phyloP scores from a whole-genome alignment of 2,888 invertebrate genomes.

The Ceratothoa steindachneri region DNA sequence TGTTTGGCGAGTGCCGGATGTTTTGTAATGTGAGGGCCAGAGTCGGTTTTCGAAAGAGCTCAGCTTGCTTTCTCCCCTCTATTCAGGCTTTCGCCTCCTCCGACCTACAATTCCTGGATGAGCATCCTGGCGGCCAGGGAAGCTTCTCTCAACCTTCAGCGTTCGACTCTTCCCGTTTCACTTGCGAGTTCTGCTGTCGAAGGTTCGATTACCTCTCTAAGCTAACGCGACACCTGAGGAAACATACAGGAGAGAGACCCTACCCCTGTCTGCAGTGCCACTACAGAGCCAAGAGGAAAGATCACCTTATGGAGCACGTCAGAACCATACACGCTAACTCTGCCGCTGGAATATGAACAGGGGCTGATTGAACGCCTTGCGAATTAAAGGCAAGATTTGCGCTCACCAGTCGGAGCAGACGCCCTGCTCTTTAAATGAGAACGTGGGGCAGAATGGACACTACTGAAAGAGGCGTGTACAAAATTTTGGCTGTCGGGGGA shows the following conservation, averaged over 20 bases:
- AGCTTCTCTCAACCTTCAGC: neutral
- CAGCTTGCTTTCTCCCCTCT: neutral
- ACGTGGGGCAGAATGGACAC: too few species aligned
- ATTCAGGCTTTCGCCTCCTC: too few species aligned
- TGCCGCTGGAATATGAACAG: too few species aligned
- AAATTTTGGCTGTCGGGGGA: too few species aligned
- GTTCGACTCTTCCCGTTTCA: neutral
- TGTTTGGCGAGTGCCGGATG: too few species aligned
- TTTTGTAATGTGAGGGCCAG: too few species aligned
- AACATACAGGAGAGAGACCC: constrained; percentile 42
- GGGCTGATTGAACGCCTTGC: too few species aligned
- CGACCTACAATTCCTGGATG: too few species aligned
- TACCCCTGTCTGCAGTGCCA: constrained; percentile 20
- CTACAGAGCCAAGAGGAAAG: constrained; percentile 19
- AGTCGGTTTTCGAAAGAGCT: neutral
- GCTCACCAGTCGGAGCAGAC: too few species aligned
- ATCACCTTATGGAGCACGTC: constrained; percentile 8
- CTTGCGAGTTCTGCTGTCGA: constrained; percentile 14
- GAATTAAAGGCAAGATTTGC: too few species aligned
- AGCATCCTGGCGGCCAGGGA: neutral
- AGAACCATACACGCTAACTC: neutral
- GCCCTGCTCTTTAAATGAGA: too few species aligned
- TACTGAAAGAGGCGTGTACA: too few species aligned
- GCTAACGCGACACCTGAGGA: constrained; percentile 37
- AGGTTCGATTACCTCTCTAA: constrained; percentile 26